Conservation (phyloP, 2,888 invertebrate species). For the Tanytarsus gracilentus region DNA sequence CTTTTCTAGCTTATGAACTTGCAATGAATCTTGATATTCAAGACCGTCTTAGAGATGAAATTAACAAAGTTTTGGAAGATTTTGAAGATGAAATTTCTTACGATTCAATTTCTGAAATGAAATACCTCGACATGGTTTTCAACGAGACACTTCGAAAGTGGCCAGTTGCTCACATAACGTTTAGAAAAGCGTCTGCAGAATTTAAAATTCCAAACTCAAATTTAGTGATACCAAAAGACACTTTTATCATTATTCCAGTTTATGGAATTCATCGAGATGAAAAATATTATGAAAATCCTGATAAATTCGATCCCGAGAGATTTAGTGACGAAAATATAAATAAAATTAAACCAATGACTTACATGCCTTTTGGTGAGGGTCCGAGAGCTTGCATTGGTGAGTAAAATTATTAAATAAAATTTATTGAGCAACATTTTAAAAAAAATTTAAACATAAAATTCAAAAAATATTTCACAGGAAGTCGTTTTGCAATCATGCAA, state of each 20-base stretch:
- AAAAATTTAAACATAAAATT: no score
- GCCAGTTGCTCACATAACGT: constrained; percentile 42
- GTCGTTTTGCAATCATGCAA: no score
- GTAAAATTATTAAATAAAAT: no score
- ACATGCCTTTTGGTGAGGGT: constrained; percentile 51
- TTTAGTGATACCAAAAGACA: constrained; percentile 32
- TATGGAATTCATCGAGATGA: constrained; percentile 47
- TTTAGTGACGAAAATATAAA: constrained; percentile 51
- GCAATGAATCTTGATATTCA: constrained; percentile 52
- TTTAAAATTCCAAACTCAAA: constrained; percentile 44
- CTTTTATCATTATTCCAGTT: constrained; percentile 39
- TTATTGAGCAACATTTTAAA: no score
- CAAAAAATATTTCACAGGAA: no score
- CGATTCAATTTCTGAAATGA: constrained; percentile 47
- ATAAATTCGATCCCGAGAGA: constrained; percentile 51
- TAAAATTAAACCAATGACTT: constrained; percentile 43
- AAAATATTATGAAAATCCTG: constrained; percentile 47
- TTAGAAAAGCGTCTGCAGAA: constrained; percentile 46
- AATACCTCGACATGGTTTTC: constrained; percentile 54
- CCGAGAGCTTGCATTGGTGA: constrained; percentile 50
- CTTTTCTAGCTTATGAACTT: constrained; percentile 49
- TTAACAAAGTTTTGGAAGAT: constrained; percentile 43
- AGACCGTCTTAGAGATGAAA: constrained; percentile 47
- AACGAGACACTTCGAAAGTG: constrained; percentile 47
- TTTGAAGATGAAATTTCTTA: constrained; percentile 45